Conservation (phyloP, 2,797 vertebrate species). For the Adrianichthys oophorus region DNA sequence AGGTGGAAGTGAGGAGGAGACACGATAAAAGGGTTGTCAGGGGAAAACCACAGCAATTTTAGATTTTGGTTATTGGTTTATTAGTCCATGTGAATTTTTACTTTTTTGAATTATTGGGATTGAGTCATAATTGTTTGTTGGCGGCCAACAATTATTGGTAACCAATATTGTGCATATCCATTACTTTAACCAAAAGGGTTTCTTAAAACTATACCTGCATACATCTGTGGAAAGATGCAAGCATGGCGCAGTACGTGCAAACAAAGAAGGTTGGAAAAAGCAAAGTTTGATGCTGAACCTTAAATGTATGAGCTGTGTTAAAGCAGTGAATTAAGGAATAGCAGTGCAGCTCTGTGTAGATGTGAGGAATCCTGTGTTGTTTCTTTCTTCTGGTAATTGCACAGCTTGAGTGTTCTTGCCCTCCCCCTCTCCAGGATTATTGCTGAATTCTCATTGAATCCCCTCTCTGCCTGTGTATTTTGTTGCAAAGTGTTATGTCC, state of each 20-base stretch:
- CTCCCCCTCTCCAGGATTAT: conserved; percentile 46
- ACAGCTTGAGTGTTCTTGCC: conserved; percentile 63
- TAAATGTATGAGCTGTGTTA: conserved; percentile 44
- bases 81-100: no score
- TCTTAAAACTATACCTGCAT: conserved; percentile 8
- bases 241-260: conserved; percentile 49
- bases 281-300: conserved; percentile 46
- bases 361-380: conserved; percentile 53
- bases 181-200: conserved; percentile 12
- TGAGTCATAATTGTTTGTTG: no score
- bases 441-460: conserved; percentile 61
- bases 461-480: conserved; percentile 48
- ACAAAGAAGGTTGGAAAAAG: conserved; percentile 45
- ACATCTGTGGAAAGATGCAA: conserved; percentile 29
- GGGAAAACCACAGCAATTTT: no score
- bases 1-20: no score
- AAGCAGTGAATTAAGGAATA: conserved; percentile 61
- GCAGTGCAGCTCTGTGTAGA: conserved; percentile 57
- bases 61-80: no score
- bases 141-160: no score
- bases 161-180: no score
- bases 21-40: no score
- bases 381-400: conserved; percentile 65
- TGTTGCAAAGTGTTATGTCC: conserved; percentile 58
- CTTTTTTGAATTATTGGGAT: no score